These are phyloP conservation scores for Pogonophryne albipinna DNA, from an alignment of 2,797 vertebrate species.

Conservation along the genomic window DNA sequence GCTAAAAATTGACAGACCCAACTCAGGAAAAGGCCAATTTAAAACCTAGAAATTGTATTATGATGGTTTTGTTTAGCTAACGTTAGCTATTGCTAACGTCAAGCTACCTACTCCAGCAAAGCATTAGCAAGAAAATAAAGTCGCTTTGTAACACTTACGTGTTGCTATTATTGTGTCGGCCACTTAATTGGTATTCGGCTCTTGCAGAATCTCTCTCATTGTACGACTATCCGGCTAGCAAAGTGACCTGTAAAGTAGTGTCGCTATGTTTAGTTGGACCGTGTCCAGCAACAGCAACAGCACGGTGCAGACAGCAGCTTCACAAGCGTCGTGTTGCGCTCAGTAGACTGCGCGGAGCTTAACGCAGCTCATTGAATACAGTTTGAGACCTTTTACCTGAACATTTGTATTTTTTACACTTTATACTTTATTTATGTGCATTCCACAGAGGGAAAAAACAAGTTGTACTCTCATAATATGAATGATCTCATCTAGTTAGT, in stretches of 20 bases:
- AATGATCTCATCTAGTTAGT: no score
- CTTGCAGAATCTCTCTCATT: constrained; percentile 59
- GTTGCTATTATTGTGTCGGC: constrained; percentile 28
- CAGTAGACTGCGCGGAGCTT: constrained; percentile 29
- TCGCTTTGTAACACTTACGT: constrained; percentile 57
- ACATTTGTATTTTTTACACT: background rate
- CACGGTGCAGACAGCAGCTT: background rate
- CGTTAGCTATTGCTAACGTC: constrained; percentile 49
- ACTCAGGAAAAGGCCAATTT: background rate
- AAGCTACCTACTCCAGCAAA: background rate
- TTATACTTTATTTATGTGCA: background rate
- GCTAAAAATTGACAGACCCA: background rate
- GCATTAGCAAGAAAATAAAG: background rate
- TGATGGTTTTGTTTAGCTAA: constrained; percentile 59
- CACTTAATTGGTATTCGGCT: constrained; percentile 24
- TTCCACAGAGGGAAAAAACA: background rate
- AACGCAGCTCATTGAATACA: constrained; percentile 12
- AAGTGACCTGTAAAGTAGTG: constrained; percentile 12
- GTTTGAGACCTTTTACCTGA: background rate
- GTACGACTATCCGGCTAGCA: constrained; percentile 3
- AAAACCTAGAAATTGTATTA: constrained; percentile 12
- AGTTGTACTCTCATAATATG: no score
- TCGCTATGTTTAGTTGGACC: constrained; percentile 3
- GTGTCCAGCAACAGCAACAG: constrained; percentile 33
- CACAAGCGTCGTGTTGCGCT: constrained; percentile 41